A percentile compares a stretch with the other conserved stretches of the same genome.
Conservation (phyloP, 2,797 vertebrate species). For the Cryptoprocta ferox region DNA sequence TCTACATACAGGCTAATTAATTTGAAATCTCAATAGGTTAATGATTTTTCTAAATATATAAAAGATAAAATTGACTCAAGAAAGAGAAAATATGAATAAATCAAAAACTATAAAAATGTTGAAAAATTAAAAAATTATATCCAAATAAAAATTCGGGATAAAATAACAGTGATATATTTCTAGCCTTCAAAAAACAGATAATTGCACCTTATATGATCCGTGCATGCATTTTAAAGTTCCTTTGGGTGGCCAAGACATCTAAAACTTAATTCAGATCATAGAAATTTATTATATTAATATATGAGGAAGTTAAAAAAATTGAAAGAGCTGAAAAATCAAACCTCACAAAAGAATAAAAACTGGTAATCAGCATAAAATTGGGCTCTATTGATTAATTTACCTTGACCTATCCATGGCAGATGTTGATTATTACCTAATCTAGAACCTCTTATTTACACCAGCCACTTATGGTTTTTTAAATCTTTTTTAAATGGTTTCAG, state of each 20-base stretch:
- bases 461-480: neutral
- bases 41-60: neutral
- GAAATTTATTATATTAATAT: neutral
- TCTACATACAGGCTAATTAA: neutral
- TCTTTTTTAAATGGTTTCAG: no score
- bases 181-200: neutral
- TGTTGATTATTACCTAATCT: neutral
- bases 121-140: neutral
- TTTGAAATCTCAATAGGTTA: neutral
- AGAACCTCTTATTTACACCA: neutral
- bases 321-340: neutral
- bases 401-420: neutral
- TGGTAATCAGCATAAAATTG: neutral
- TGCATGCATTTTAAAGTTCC: neutral
- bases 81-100: neutral
- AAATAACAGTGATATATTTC: neutral
- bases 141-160: neutral
- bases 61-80: neutral
- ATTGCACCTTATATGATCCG: neutral
- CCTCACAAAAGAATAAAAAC: neutral
- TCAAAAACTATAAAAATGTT: neutral
- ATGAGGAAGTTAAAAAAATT: neutral
- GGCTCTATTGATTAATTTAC: neutral
- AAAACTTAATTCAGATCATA: neutral
- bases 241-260: neutral